Percentiles rank a stretch among this genome's conserved stretches.
phyloP scores from a whole-genome alignment of 2,113 vertebrate species.

The Sprattus sprattus region DNA sequence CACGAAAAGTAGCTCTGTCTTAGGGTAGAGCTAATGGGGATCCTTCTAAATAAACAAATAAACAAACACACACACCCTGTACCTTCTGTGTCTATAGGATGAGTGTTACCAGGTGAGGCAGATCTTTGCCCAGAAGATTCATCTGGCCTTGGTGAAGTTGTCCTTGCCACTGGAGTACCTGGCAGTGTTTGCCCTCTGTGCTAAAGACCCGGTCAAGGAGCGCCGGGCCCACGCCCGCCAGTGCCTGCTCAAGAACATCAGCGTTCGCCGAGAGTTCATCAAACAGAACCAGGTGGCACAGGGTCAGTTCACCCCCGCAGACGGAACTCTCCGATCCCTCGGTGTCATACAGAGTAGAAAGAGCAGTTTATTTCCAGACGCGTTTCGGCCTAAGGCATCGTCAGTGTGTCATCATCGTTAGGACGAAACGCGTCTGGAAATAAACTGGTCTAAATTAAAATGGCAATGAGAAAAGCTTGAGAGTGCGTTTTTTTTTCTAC shows the following conservation, averaged over 20 bases:
- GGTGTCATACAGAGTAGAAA: no score
- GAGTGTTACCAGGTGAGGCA: conserved; percentile 99
- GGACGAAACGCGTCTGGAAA: no score
- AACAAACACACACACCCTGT: background rate
- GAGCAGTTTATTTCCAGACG: no score
- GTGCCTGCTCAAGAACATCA: conserved; percentile 98
- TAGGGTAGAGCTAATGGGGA: no score
- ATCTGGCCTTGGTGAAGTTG: conserved; percentile 93
- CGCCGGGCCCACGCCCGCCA: conserved; percentile 94
- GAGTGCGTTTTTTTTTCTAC: no score
- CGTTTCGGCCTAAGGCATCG: no score
- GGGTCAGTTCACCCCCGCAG: conserved; percentile 70
- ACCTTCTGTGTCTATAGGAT: conserved; percentile 74
- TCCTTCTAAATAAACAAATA: no score
- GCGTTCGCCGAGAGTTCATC: conserved; percentile 94
- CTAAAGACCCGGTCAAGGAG: conserved; percentile 99
- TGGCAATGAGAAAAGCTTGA: no score
- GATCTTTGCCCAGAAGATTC: conserved; percentile 97
- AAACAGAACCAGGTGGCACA: conserved; percentile 93
- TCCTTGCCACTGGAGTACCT: conserved; percentile 94
- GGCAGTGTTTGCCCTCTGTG: conserved; percentile 95
- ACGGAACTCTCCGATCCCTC: no score
- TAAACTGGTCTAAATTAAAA: no score
- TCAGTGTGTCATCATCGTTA: no score
- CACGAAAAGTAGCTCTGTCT: no score